These are phyloP conservation scores for Sesamia nonagrioides DNA, from an alignment of 1,140 invertebrate genomes.

Conservation along the genomic window DNA sequence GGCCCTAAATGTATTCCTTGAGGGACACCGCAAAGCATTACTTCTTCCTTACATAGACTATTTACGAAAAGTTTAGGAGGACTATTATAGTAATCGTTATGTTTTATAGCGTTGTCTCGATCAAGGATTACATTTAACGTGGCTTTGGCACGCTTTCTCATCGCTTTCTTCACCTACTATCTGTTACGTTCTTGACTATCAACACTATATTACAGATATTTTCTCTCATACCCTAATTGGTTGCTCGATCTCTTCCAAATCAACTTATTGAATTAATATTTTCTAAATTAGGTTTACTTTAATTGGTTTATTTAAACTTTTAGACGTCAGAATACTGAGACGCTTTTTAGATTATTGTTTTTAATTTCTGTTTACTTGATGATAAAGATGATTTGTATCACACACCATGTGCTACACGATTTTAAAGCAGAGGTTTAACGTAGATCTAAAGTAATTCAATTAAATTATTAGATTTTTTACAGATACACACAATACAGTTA, in stretches of 20 bases:
- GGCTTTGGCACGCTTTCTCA: slow-evolving; percentile 71
- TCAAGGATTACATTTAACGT: slow-evolving; percentile 28
- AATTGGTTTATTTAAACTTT: slow-evolving; percentile 15
- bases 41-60: neutral
- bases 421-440: no score
- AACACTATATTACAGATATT: slow-evolving; percentile 28
- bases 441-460: no score
- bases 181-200: slow-evolving; percentile 1
- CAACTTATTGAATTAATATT: slow-evolving; percentile 40
- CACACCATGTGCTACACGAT: no score
- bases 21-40: neutral
- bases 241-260: slow-evolving; percentile 48
- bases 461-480: no score
- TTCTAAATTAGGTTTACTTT: slow-evolving; percentile 3
- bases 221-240: slow-evolving; percentile 44
- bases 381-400: slow-evolving; percentile 3
- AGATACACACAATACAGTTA: no score
- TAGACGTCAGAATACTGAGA: neutral
- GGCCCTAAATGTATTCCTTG: slow-evolving; percentile 25
- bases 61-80: neutral
- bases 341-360: neutral
- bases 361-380: neutral
- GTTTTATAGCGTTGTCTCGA: neutral
- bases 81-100: neutral
- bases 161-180: slow-evolving; percentile 54